A percentile compares a stretch with the other conserved stretches of the same genome.
Conservation (phyloP, 2,888 invertebrate species). For the Julus scandinavius region DNA sequence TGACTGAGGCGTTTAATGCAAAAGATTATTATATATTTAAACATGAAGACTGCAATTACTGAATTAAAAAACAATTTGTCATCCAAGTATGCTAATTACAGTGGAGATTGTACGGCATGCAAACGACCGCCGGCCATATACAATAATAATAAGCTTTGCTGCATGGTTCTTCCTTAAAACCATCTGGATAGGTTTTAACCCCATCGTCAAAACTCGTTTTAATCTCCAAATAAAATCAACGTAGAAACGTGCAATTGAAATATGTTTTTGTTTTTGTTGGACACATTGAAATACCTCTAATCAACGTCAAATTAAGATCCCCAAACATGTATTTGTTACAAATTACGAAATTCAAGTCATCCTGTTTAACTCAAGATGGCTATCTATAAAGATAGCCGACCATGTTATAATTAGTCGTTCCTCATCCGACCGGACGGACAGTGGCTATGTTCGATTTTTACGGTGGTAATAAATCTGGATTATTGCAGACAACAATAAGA, state of each 20-base stretch:
- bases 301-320: not conserved
- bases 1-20: not conserved
- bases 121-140: not conserved
- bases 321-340: not conserved
- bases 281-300: not conserved
- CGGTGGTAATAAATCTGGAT: not conserved
- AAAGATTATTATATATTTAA: constrained; percentile 1
- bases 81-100: not conserved
- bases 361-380: not conserved
- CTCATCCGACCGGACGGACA: not conserved
- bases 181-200: not conserved
- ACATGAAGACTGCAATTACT: constrained; percentile 22
- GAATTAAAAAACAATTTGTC: constrained; percentile 37
- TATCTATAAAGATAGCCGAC: not conserved
- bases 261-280: not conserved
- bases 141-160: not conserved
- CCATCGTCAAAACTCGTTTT: not conserved
- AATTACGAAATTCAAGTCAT: not conserved
- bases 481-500: not conserved
- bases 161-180: not conserved
- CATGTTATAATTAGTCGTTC: not conserved
- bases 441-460: not conserved
- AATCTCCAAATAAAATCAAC: not conserved
- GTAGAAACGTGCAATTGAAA: not conserved
- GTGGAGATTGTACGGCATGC: not conserved